Conservation (phyloP, 2,113 vertebrate genomes). For the Aegotheles bennettii region DNA sequence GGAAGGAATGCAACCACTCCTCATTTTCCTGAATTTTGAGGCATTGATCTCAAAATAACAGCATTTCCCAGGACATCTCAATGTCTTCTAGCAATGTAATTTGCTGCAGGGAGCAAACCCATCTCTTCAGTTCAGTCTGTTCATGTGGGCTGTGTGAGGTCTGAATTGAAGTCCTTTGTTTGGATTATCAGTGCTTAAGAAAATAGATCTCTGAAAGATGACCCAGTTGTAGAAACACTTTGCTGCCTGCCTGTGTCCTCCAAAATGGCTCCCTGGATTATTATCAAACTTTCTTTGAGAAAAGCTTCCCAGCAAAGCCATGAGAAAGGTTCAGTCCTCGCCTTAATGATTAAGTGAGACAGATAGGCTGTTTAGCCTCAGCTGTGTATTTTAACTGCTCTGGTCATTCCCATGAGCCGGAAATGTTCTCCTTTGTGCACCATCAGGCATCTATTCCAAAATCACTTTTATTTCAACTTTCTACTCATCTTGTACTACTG, state of each 20-base stretch:
- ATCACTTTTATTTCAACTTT: neutral
- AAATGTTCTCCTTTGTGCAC: neutral
- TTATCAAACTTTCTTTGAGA: neutral
- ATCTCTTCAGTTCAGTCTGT: neutral
- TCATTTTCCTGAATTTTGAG: neutral
- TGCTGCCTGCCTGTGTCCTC: neutral
- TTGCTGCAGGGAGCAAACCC: neutral
- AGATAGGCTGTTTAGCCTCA: neutral
- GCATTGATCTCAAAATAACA: neutral
- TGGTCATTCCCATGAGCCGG: neutral
- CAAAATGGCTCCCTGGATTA: neutral
- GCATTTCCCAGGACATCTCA: neutral
- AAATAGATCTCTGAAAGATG: neutral
- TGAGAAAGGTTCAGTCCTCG: neutral
- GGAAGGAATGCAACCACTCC: rapidly evolving
- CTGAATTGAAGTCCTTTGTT: neutral
- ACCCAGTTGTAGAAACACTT: neutral
- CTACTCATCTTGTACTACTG: neutral
- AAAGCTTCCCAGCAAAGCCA: neutral
- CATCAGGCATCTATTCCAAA: rapidly evolving
- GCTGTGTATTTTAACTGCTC: neutral
- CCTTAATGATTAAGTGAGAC: neutral
- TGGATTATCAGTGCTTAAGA: neutral
- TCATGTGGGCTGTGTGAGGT: neutral
- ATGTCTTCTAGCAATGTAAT: rapidly evolving